A percentile compares a stretch with the other conserved stretches of the same genome.
phyloP scores from a whole-genome alignment of 2,113 vertebrate genomes.

The Pterocles orientalis region DNA sequence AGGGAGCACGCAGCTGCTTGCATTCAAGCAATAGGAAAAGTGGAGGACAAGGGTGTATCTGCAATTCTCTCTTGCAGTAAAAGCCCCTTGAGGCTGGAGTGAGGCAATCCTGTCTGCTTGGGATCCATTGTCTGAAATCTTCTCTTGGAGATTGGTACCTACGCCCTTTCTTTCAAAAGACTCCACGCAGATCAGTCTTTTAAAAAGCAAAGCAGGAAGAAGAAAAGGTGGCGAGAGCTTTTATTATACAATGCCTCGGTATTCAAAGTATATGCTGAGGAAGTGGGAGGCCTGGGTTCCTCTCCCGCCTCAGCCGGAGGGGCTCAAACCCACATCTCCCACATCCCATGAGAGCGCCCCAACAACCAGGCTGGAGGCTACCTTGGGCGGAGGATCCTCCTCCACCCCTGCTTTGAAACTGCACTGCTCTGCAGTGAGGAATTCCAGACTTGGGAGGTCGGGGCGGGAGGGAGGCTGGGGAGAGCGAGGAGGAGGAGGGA shows the following conservation, averaged over 20 bases:
- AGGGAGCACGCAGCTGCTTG: not conserved
- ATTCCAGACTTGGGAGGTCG: not conserved
- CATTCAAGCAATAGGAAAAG: constrained; percentile 21
- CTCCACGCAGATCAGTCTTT: constrained; percentile 45
- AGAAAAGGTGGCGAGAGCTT: constrained; percentile 70
- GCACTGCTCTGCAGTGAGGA: not conserved
- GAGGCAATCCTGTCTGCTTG: constrained; percentile 60
- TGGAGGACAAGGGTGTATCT: constrained; percentile 50
- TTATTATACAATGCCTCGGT: constrained; percentile 57
- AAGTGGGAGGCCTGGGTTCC: constrained; percentile 58
- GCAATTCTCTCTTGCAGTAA: constrained; percentile 40
- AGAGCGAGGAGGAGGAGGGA: not conserved
- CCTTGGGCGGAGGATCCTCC: constrained; percentile 35
- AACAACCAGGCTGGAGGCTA: constrained; percentile 60
- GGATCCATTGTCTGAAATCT: constrained; percentile 66
- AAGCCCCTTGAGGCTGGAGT: constrained; percentile 63
- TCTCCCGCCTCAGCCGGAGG: constrained; percentile 57
- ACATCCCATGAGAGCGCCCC: constrained; percentile 48
- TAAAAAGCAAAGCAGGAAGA: constrained; percentile 69
- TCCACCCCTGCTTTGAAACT: constrained; percentile 43
- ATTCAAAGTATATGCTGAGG: constrained; percentile 70
- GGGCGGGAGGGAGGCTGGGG: not conserved
- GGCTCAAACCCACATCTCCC: constrained; percentile 55
- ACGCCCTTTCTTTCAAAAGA: constrained; percentile 70
- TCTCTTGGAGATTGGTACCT: constrained; percentile 66